Evolutionary conservation across 2,888 invertebrate genomes (phyloP).

Genomic region (Nasonovia ribisnigri): DNA sequence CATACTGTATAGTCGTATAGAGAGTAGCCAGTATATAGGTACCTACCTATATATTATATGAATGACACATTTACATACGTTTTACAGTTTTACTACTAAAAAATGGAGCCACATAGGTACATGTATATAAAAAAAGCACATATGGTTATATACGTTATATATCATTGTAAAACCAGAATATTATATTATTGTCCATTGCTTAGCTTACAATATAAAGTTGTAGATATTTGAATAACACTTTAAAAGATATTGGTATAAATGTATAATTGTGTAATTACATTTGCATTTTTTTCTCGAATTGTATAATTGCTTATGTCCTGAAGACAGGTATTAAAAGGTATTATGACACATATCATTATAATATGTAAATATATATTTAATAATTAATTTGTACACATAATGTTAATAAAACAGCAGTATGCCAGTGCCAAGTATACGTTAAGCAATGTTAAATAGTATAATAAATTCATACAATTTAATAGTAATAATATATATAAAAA

Average conservation of each 20-base stretch:
- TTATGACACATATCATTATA: background rate
- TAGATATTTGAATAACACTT: slow-evolving; percentile 23
- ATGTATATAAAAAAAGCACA: too few relatives aligned
- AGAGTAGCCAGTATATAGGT: too few relatives aligned
- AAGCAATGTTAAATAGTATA: too few relatives aligned
- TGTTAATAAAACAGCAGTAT: slow-evolving; percentile 18
- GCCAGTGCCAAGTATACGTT: background rate
- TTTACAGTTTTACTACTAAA: too few relatives aligned
- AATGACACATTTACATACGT: too few relatives aligned
- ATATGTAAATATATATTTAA: slow-evolving; percentile 2
- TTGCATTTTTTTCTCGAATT: background rate
- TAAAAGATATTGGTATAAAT: slow-evolving; percentile 4
- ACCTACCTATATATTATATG: too few relatives aligned
- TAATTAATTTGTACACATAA: slow-evolving; percentile 24
- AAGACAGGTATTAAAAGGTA: background rate
- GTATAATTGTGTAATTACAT: background rate
- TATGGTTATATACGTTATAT: too few relatives aligned
- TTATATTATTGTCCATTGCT: background rate
- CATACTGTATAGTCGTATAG: too few relatives aligned
- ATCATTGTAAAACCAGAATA: background rate
- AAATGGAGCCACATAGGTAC: too few relatives aligned
- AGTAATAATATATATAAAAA: too few relatives aligned
- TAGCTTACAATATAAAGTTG: slow-evolving; percentile 12
- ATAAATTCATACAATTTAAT: too few relatives aligned
- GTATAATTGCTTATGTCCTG: background rate